phyloP scores from a whole-genome alignment of 2,113 vertebrate genomes.

The Nycticebus coucang region DNA sequence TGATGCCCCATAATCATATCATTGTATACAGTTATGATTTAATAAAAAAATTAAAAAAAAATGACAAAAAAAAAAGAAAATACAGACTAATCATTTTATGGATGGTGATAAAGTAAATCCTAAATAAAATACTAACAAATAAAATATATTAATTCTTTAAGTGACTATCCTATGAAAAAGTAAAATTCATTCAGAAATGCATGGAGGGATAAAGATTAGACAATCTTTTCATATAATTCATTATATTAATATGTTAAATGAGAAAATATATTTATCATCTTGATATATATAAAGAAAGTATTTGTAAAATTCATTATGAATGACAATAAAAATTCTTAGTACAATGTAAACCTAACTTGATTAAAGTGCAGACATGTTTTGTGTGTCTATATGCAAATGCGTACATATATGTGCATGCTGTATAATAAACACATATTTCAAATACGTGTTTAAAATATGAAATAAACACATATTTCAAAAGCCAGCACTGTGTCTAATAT shows the following conservation, averaged over 20 bases:
- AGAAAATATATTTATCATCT: conserved; percentile 38
- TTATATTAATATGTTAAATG: background rate
- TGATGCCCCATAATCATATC: too few relatives aligned
- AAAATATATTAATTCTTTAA: background rate
- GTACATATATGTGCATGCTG: background rate
- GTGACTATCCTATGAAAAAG: background rate
- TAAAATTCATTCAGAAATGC: conserved; percentile 1
- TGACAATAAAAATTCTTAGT: background rate
- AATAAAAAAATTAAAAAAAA: too few relatives aligned
- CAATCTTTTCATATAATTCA: background rate
- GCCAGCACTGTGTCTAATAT: background rate
- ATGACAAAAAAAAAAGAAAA: too few relatives aligned
- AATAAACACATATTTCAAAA: conserved; percentile 42
- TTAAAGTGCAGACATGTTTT: background rate
- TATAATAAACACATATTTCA: conserved; percentile 30
- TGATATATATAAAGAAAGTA: conserved; percentile 17
- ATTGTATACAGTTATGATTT: too few relatives aligned
- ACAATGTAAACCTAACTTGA: conserved; percentile 42
- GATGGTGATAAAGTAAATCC: background rate
- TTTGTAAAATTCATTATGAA: conserved; percentile 1
- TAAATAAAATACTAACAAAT: conserved; percentile 38
- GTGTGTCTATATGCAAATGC: background rate
- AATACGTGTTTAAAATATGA: too few relatives aligned
- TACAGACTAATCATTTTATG: background rate
- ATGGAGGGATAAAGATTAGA: background rate